phyloP scores from a whole-genome alignment of 2,888 invertebrate genomes.

The Dorcus hopei region DNA sequence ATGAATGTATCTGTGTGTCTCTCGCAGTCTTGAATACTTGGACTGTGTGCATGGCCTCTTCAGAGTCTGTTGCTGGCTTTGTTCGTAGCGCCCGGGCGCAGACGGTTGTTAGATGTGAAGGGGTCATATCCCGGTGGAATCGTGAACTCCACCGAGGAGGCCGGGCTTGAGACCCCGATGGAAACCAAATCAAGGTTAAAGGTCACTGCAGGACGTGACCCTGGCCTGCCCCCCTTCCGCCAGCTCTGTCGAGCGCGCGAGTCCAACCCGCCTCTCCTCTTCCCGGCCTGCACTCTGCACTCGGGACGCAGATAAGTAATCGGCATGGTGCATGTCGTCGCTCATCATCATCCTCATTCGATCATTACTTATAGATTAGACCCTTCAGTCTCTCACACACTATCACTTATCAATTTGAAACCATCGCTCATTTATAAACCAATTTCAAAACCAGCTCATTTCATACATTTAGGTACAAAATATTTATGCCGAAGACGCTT shows the following conservation, averaged over 20 bases:
- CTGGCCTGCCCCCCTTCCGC: constrained; percentile 53
- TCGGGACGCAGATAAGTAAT: constrained; percentile 45
- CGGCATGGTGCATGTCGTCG: constrained; percentile 39
- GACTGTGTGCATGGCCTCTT: constrained; percentile 60
- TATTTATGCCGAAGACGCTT: too few relatives aligned
- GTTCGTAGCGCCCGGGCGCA: constrained; percentile 30
- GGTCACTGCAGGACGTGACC: constrained; percentile 72
- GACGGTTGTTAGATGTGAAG: constrained; percentile 21
- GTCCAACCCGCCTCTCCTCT: constrained; percentile 33
- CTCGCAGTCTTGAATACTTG: constrained; percentile 58
- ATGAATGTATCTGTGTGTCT: constrained; percentile 41
- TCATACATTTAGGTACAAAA: too few relatives aligned
- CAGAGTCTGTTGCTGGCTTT: constrained; percentile 39
- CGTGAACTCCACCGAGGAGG: constrained; percentile 32
- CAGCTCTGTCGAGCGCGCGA: constrained; percentile 46
- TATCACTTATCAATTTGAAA: too few relatives aligned
- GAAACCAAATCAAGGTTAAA: constrained; percentile 79
- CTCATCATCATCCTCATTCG: too few relatives aligned
- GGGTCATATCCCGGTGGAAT: constrained; percentile 29
- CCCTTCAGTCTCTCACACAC: too few relatives aligned
- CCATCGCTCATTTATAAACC: too few relatives aligned
- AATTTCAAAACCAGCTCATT: too few relatives aligned
- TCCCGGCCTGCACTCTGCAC: constrained; percentile 35
- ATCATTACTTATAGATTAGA: too few relatives aligned
- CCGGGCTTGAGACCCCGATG: constrained; percentile 66